phyloP scores from a whole-genome alignment of 2,888 invertebrate species.

The Archips xylosteana region DNA sequence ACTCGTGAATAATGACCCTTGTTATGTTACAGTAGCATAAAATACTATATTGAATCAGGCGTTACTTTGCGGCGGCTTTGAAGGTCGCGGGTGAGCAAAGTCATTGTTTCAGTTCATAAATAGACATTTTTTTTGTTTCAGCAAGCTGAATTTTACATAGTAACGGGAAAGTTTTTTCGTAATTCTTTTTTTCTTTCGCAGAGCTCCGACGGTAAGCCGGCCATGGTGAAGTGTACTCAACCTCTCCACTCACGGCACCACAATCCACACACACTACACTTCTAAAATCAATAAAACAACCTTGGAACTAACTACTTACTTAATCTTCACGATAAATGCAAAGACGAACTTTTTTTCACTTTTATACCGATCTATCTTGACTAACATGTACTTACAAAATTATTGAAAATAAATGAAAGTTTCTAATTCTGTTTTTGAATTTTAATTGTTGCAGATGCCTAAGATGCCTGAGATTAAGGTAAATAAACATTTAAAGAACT shows the following conservation, averaged over 20 bases:
- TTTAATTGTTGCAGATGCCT: slow-evolving; percentile 42
- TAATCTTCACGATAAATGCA: neutral
- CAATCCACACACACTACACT: slow-evolving; percentile 12
- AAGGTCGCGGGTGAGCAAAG: too few species aligned
- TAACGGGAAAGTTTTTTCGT: neutral
- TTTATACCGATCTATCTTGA: slow-evolving; percentile 12
- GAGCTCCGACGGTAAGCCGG: slow-evolving; percentile 21
- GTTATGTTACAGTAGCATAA: too few species aligned
- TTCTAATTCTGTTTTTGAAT: slow-evolving; percentile 13
- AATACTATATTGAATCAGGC: too few species aligned
- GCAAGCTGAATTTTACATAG: too few species aligned
- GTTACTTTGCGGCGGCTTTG: too few species aligned
- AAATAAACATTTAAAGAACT: neutral
- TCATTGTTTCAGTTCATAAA: too few species aligned
- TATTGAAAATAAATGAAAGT: slow-evolving; percentile 17
- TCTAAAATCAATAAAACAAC: slow-evolving; percentile 7
- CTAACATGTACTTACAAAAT: slow-evolving; percentile 2
- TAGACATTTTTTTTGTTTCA: too few species aligned
- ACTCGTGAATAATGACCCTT: too few species aligned
- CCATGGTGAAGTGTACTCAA: slow-evolving; percentile 17
- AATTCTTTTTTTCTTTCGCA: slow-evolving; percentile 14
- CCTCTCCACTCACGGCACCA: slow-evolving; percentile 13
- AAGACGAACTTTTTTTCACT: slow-evolving; percentile 30
- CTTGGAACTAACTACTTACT: slow-evolving; percentile 5
- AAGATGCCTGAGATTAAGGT: slow-evolving; percentile 35